Evolutionary conservation across 2,113 vertebrate species (phyloP).

Genomic region (Anarrhichthys ocellatus): DNA sequence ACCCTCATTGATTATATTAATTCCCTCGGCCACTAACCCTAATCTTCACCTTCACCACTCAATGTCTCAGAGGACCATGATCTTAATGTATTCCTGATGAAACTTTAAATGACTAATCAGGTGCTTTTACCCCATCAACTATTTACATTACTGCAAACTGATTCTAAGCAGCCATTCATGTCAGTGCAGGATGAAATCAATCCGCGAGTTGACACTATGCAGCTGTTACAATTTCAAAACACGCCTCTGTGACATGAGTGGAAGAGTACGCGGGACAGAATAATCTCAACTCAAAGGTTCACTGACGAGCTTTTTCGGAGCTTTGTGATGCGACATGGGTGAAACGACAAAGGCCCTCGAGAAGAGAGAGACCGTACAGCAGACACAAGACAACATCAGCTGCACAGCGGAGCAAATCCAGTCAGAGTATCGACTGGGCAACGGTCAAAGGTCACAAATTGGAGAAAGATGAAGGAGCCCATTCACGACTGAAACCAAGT

Average conservation of each 20-base stretch:
- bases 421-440: neutral
- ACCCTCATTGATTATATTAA: slow-evolving; percentile 31
- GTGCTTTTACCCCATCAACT: neutral
- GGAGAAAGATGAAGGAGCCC: neutral
- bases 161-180: neutral
- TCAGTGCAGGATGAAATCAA: neutral
- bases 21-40: slow-evolving; percentile 20
- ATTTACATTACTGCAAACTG: neutral
- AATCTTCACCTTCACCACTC: slow-evolving; percentile 25
- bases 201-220: neutral
- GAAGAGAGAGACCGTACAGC: neutral
- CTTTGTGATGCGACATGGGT: neutral
- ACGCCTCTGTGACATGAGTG: neutral
- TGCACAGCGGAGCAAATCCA: neutral
- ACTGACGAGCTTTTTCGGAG: neutral
- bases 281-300: neutral
- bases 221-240: neutral
- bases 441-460: neutral
- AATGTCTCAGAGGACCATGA: slow-evolving; percentile 26
- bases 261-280: neutral
- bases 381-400: neutral
- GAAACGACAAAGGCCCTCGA: neutral
- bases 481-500: neutral
- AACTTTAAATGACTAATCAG: slow-evolving; percentile 23
- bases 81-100: slow-evolving; percentile 42